These are phyloP conservation scores for Eulemur albifrons DNA, from an alignment of 2,797 vertebrate species.

Conservation along the genomic window DNA sequence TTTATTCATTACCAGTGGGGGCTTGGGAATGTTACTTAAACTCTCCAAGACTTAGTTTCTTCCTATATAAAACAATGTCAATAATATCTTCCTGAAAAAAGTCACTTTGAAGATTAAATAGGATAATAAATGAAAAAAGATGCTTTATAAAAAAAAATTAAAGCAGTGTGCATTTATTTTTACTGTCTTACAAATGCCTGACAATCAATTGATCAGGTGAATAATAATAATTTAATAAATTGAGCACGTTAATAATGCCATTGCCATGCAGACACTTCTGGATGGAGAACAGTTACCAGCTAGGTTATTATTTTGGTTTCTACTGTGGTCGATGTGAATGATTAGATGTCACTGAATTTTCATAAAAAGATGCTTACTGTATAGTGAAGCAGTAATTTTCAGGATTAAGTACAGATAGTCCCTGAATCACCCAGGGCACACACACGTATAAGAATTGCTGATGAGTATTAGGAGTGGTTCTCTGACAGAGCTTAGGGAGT, in stretches of 20 bases:
- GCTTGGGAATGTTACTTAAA: not conserved
- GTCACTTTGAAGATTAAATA: slow-evolving; percentile 9
- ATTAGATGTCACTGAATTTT: not conserved
- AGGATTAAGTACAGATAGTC: not conserved
- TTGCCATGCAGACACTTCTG: not conserved
- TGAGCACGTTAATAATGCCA: not conserved
- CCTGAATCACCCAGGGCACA: not conserved
- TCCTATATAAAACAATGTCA: not conserved
- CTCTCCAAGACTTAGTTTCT: not conserved
- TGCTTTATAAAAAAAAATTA: not conserved
- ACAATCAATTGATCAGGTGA: not conserved
- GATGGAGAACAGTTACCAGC: not conserved
- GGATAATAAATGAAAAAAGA: not conserved
- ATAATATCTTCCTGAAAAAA: not conserved
- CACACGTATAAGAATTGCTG: not conserved
- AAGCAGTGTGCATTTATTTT: not conserved
- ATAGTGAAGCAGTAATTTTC: not conserved
- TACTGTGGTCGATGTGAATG: not conserved
- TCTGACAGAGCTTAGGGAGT: not conserved
- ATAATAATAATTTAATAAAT: not conserved
- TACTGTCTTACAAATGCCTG: not conserved
- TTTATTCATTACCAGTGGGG: not conserved
- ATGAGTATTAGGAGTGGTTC: not conserved
- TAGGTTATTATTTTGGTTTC: not conserved
- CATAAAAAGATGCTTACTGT: not conserved